Conservation (phyloP, 2,888 invertebrate species). For the Odontocerum albicorne region DNA sequence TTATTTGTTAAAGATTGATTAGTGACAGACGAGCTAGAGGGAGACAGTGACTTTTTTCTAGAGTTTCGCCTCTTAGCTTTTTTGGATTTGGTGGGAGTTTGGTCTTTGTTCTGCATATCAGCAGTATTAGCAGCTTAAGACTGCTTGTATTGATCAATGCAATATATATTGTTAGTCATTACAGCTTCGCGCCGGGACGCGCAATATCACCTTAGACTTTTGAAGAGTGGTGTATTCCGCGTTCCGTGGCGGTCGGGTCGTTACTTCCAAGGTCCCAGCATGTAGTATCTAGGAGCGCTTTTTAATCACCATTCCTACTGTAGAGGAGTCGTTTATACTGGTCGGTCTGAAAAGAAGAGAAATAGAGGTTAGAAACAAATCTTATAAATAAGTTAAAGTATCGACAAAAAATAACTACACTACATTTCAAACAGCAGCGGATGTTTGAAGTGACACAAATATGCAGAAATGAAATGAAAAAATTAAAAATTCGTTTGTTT, state of each 20-base stretch:
- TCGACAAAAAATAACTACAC: no score
- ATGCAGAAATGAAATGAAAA: no score
- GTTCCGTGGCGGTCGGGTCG: slow-evolving; percentile 9
- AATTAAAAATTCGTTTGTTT: no score
- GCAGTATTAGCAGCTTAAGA: background rate
- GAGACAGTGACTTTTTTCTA: slow-evolving; percentile 56
- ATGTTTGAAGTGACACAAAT: no score
- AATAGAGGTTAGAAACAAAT: background rate
- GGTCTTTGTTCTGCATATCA: slow-evolving; percentile 53
- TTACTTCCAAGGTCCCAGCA: no score
- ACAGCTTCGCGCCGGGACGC: no score
- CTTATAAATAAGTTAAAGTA: no score
- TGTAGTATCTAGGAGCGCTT: no score
- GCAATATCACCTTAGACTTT: no score
- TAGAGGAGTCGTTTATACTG: slow-evolving; percentile 3
- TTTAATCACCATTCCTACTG: slow-evolving; percentile 6
- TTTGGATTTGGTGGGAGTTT: slow-evolving; percentile 49
- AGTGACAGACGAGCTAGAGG: slow-evolving; percentile 37
- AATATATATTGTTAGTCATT: no score
- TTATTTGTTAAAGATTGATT: slow-evolving; percentile 38
- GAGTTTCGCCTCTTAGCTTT: slow-evolving; percentile 54
- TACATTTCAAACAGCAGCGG: no score
- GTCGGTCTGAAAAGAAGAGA: slow-evolving; percentile 4
- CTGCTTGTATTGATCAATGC: slow-evolving; percentile 2
- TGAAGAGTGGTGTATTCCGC: background rate